Conservation (phyloP, 2,888 invertebrate genomes). For the Parochlus steinenii region DNA sequence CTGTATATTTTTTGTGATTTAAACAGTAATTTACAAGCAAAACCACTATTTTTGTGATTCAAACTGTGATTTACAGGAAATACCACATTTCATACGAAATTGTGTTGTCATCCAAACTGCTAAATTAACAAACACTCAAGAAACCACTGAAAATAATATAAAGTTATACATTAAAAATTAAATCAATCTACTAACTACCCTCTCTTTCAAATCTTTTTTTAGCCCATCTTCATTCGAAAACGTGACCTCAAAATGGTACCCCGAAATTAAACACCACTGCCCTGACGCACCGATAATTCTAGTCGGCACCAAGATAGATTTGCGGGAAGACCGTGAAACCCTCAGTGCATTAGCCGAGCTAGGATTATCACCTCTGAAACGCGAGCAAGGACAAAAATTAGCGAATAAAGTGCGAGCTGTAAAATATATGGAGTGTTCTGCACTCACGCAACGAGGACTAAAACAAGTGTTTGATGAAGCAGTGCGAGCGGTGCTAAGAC, state of each 20-base stretch:
- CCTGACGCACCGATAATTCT: conserved; percentile 97
- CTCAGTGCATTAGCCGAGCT: conserved; percentile 80
- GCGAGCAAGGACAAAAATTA: conserved; percentile 96
- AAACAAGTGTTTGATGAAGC: conserved; percentile 95
- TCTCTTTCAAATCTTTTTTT: conserved; percentile 18
- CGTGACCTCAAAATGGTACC: conserved; percentile 99
- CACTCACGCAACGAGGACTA: conserved; percentile 61
- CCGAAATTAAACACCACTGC: conserved; percentile 99
- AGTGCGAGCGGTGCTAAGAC: conserved; percentile 90
- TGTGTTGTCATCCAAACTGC: too few relatives aligned
- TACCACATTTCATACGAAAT: too few relatives aligned
- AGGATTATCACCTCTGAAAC: conserved; percentile 86
- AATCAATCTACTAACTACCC: neutral
- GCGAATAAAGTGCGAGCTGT: conserved; percentile 97
- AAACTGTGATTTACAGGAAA: too few relatives aligned
- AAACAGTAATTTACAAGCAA: too few relatives aligned
- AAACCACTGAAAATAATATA: neutral
- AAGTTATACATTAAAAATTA: neutral
- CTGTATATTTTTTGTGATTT: neutral
- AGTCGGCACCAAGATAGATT: conserved; percentile 94
- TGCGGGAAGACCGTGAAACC: conserved; percentile 94
- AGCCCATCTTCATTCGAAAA: conserved; percentile 99
- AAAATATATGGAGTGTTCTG: conserved; percentile 99
- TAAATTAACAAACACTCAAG: neutral
- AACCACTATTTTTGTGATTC: too few relatives aligned